Evolutionary conservation across 2,888 invertebrate species (phyloP), one percentile per base, ranked within the genome.

Genomic region (Megastigmus dorsalis): DNA sequence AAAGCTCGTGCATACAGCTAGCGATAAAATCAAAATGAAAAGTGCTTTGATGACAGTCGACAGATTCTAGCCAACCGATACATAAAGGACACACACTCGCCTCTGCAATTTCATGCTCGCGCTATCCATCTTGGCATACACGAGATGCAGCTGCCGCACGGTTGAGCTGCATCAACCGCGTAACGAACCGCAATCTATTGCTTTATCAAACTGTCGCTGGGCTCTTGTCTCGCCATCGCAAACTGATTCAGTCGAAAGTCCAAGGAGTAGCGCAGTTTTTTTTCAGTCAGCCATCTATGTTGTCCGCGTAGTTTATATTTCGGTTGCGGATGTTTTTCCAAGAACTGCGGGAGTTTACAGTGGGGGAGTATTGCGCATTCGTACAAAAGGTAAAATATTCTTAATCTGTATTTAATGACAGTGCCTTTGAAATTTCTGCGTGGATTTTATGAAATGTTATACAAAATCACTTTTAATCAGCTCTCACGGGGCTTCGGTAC

Each of bases 181-280:
- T 83, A 84, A 84, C 84, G 84, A 84, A 84, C 82, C 84, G 79
- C 81, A 82, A 84, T 84, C 84, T 84, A 84, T 84, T 80, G 78
- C 81, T 78, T 84, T 85, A 83, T 82, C n/a, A 83, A 84, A 82
- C 81, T 20, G 23, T 4, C 60, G 66, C 65, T 15, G 15, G n/a
- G 41, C 26, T 1, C 26, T 26, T 15, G 3, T 23, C 30, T 20
- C 33, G 23, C 9, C 26, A 13, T 4, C 10, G 1, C 20, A 69
- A 62, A 33, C 57, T 30, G 41, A 69, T 69, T 60, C 45, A 13
- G 41, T 20, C 15, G n/a, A 36, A 41, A 23, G 41, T 30, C 23
- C 20, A 41, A 52, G 30, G 30, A 57, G 41, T 36, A n/a, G 28
- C 18, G 33, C 15, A 30, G 28, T 7, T 20, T 26, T 28, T 20